Evolutionary conservation across 2,888 invertebrate genomes (phyloP).

Genomic region (Prosopocoilus inquinatus): DNA sequence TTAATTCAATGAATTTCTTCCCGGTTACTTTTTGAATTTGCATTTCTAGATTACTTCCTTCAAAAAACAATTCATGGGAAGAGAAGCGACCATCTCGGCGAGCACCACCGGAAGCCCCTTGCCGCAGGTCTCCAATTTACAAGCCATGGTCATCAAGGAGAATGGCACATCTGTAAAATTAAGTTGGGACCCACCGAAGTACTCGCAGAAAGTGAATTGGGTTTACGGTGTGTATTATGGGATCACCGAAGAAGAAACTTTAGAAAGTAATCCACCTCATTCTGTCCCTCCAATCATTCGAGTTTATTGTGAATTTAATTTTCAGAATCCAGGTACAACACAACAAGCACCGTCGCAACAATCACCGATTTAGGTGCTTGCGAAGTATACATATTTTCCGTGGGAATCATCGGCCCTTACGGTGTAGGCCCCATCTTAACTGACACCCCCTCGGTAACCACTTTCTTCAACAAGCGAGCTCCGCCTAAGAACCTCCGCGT

Average conservation of each 20-base stretch:
- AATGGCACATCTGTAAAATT: conserved; percentile 63
- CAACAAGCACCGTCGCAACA: conserved; percentile 55
- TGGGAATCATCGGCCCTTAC: conserved; percentile 63
- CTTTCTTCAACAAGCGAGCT: conserved; percentile 64
- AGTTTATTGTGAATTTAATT: conserved; percentile 29
- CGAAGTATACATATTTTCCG: conserved; percentile 69
- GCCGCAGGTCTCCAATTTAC: conserved; percentile 43
- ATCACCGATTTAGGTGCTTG: conserved; percentile 69
- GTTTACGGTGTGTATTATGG: conserved; percentile 74
- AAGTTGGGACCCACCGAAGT: conserved; percentile 64
- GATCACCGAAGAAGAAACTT: conserved; percentile 56
- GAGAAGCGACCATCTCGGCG: conserved; percentile 51
- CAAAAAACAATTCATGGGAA: conserved; percentile 59
- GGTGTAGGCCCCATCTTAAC: conserved; percentile 64
- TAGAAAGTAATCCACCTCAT: conserved; percentile 52
- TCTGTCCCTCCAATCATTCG: neutral
- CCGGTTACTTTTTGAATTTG: neutral
- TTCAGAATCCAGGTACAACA: conserved; percentile 52
- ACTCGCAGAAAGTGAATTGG: conserved; percentile 58
- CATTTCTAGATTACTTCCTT: conserved; percentile 58
- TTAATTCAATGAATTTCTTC: neutral
- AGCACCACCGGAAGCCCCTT: conserved; percentile 47
- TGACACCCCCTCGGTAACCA: conserved; percentile 52
- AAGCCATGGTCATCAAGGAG: conserved; percentile 55
- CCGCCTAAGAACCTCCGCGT: conserved; percentile 68